Evolutionary conservation across 1,140 invertebrate species (phyloP).

Genomic region (Drosophila nigromelanica): DNA sequence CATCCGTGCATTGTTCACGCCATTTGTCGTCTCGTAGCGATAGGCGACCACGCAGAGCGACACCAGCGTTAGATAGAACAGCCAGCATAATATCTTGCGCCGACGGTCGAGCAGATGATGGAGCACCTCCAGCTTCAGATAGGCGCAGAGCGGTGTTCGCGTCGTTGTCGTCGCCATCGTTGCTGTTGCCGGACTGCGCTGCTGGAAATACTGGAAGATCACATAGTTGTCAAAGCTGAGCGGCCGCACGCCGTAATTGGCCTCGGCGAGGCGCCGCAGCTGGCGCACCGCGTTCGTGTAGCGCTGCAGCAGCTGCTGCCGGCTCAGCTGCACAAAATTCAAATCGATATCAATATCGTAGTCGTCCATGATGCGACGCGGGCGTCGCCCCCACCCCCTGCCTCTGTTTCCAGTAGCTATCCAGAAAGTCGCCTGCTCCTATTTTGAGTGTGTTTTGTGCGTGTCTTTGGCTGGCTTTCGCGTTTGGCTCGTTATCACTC

Average conservation of each 20-base stretch:
- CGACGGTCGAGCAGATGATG: conserved; percentile 76
- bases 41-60: conserved; percentile 73
- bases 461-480: neutral
- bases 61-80: conserved; percentile 69
- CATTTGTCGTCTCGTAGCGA: conserved; percentile 76
- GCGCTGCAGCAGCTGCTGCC: conserved; percentile 70
- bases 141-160: conserved; percentile 46
- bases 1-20: conserved; percentile 65
- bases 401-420: neutral
- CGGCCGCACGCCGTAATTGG: conserved; percentile 64
- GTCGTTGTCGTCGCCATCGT: conserved; percentile 16
- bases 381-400: conserved; percentile 8
- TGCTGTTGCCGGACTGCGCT: conserved; percentile 33
- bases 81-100: conserved; percentile 77
- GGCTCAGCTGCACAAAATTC: conserved; percentile 67
- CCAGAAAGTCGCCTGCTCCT: neutral
- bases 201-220: conserved; percentile 77
- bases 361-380: conserved; percentile 52
- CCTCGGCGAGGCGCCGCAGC: conserved; percentile 69
- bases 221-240: conserved; percentile 78
- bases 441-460: neutral
- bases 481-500: no score
- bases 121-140: conserved; percentile 69
- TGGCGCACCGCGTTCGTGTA: conserved; percentile 61
- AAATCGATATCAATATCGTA: conserved; percentile 68